These are phyloP conservation scores for Nudaria mundana DNA, from an alignment of 2,888 invertebrate species.

Conservation along the genomic window DNA sequence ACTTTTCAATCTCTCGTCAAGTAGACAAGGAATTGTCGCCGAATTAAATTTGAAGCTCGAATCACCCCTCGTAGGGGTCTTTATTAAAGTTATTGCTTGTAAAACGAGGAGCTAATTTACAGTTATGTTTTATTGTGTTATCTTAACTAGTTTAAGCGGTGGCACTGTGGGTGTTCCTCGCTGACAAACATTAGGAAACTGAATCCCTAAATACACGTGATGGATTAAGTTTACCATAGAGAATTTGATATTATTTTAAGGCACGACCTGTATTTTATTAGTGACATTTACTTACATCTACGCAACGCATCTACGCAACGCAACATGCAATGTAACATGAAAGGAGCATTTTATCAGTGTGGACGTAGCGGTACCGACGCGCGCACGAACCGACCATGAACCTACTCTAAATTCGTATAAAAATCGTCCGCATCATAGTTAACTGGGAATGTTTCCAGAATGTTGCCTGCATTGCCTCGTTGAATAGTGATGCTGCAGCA, in stretches of 20 bases:
- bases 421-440: too few relatives aligned
- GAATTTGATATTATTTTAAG: background rate
- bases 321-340: too few relatives aligned
- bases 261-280: background rate
- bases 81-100: slow-evolving; percentile 79
- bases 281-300: too few relatives aligned
- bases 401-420: too few relatives aligned
- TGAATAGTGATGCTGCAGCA: too few relatives aligned
- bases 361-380: too few relatives aligned
- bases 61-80: slow-evolving; percentile 57
- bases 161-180: slow-evolving; percentile 57
- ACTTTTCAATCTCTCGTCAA: slow-evolving; percentile 36
- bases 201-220: background rate
- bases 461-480: too few relatives aligned
- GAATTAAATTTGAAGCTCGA: slow-evolving; percentile 65
- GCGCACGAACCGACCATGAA: too few relatives aligned
- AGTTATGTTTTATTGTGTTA: slow-evolving; percentile 78
- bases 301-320: too few relatives aligned
- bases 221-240: background rate
- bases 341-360: too few relatives aligned
- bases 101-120: slow-evolving; percentile 79
- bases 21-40: slow-evolving; percentile 60
- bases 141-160: slow-evolving; percentile 68
- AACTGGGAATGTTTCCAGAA: too few relatives aligned
- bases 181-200: slow-evolving; percentile 12